phyloP scores from a whole-genome alignment of 1,140 invertebrate genomes.

The Andricus grossulariae region DNA sequence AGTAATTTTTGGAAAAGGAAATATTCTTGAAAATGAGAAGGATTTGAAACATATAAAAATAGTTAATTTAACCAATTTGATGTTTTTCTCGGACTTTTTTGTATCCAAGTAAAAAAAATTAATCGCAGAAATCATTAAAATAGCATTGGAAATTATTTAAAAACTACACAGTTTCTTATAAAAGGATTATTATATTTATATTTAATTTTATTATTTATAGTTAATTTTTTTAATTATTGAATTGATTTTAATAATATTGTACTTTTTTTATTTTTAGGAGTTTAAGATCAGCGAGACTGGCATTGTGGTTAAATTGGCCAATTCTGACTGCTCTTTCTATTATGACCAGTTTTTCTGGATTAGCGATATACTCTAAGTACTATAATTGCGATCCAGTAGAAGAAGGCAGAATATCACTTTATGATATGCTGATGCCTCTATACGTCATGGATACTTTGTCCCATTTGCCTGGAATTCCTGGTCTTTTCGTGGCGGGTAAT shows the following conservation, averaged over 20 bases:
- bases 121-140: no score
- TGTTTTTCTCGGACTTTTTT: no score
- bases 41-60: no score
- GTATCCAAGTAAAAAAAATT: no score
- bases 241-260: slow-evolving; percentile 29
- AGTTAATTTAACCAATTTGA: no score
- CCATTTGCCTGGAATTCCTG: slow-evolving; percentile 82
- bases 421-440: slow-evolving; percentile 83
- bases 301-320: slow-evolving; percentile 84
- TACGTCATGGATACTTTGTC: slow-evolving; percentile 87
- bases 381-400: slow-evolving; percentile 84
- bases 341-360: slow-evolving; percentile 84
- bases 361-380: slow-evolving; percentile 88
- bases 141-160: no score
- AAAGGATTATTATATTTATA: no score
- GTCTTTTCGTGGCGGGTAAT: slow-evolving; percentile 85
- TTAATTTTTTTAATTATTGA: slow-evolving; percentile 30
- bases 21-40: no score
- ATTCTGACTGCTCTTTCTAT: slow-evolving; percentile 82
- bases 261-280: slow-evolving; percentile 60
- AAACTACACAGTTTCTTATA: no score
- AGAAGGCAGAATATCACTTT: slow-evolving; percentile 74
- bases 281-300: slow-evolving; percentile 79
- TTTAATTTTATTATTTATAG: background rate
- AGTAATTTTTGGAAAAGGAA: no score